These are phyloP conservation scores for Chondrilla cf. caribensis DNA, from an alignment of 37 sponge, comb jelly and placozoan species.

Conservation along the genomic window DNA sequence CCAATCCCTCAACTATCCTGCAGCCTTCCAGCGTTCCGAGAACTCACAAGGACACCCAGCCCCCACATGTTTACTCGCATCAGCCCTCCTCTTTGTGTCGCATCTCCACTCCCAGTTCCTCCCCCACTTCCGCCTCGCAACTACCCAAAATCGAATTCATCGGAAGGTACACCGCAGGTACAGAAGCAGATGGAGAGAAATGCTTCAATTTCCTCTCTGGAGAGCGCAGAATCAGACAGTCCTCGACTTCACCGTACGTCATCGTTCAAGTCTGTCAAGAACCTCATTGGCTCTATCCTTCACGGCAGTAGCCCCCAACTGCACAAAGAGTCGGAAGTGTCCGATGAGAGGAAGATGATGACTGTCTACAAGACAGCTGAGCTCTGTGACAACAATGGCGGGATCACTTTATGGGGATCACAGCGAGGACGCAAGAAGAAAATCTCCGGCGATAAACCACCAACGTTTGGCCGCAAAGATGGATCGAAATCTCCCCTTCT, in stretches of 20 bases:
- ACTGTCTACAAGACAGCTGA: constrained; percentile 20
- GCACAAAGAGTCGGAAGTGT: background rate
- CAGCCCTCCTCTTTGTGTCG: background rate
- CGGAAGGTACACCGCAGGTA: background rate
- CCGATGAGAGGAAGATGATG: background rate
- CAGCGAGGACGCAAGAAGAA: background rate
- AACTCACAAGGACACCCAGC: background rate
- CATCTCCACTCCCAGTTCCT: background rate
- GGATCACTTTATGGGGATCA: background rate
- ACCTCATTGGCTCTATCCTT: background rate
- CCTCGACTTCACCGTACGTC: background rate
- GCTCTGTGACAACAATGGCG: background rate
- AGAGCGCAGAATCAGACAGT: background rate
- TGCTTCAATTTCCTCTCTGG: background rate
- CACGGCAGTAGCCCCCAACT: background rate
- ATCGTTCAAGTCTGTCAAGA: background rate
- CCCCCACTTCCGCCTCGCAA: constrained; percentile 16
- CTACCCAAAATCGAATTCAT: background rate
- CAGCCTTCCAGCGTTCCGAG: background rate
- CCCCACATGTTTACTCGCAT: background rate
- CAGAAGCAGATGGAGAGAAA: background rate
- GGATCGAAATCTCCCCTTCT: background rate
- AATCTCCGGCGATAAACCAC: background rate
- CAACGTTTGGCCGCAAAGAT: background rate
- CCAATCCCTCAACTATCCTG: background rate